Evolutionary conservation across 2,888 invertebrate genomes (phyloP), one percentile per base, ranked within the genome.

Genomic region (Anagyrus pseudococci): DNA sequence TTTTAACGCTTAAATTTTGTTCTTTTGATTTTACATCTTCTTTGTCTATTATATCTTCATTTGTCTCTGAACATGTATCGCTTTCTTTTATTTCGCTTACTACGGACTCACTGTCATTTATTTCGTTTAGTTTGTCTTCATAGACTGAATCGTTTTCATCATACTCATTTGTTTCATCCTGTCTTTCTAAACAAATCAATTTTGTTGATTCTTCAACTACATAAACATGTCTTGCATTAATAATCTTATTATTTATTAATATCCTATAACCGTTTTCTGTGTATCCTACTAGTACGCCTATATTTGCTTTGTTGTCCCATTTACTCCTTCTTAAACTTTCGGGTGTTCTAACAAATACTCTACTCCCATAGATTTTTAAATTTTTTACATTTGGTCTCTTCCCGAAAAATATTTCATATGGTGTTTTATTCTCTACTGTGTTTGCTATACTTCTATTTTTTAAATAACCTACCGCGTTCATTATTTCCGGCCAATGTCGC

Each of bases 361-460:
- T 50, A 40, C 40, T 26, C 4, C 58, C 58, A 52, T 50, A 50
- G n/a, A 58, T 61, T 61, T 49, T 61, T 56, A n/a, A n/a, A n/a
- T n/a, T n/a, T n/a, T n/a, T n/a, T n/a, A n/a, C n/a, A n/a, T n/a
- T n/a, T n/a, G n/a, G n/a, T n/a, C n/a, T n/a, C n/a, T n/a, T n/a
- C n/a, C n/a, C n/a, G n/a, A n/a, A n/a, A n/a, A n/a, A n/a, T n/a
- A n/a, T n/a, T n/a, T n/a, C n/a, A n/a, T n/a, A n/a, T n/a, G n/a
- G n/a, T n/a, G n/a, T n/a, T n/a, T n/a, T n/a, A 7, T 6, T 13
- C 33, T 33, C 33, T 6, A 33, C 33, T 13, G 13, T 33, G 13
- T 33, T 33, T 33, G 33, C 33, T 33, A 33, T 8, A 33, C 8
- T 33, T 13, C 33, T 6, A 33, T 33, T 33, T 13, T 33, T 33